Base-by-base conservation (phyloP, 2,797 vertebrate genomes). In the Catostomus latipinnis region DNA sequence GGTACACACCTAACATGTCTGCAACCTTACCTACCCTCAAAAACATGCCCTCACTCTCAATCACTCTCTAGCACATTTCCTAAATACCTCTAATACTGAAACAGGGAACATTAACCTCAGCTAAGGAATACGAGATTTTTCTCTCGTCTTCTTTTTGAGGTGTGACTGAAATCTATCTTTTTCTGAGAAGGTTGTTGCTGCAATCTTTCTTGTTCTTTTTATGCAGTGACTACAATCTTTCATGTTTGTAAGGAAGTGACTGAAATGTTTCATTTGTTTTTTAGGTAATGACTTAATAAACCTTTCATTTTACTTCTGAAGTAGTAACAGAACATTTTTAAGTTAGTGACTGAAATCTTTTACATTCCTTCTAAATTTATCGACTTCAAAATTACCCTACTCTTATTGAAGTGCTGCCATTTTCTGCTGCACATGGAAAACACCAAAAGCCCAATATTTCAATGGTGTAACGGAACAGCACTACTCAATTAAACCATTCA, bases 1-100 rank as follows among this genome's bases (percentile, higher is more conserved):
- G 72, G 22, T 14, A 74, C 72, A 53, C 13, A 53, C 18, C 8
- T 11, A 11, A 22, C 71, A 22, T 53, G 18, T 43, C 60, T 74
- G 22, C 50, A 50, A 34, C 22, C 52, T 45, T 66, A 11, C 22
- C 61, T 34, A 34, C 13, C 10, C 54, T 58, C 34, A 58, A 72
- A 22, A 22, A 48, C 53, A 46, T 72, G 54, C n/a, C 53, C 43
- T 48, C 53, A 1, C 54, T 14, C 71, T 71, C 54, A 45, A 16
- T 45, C 18, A 34, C 18, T 65, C 62, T 14, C 43, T 1, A 22
- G 70, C 13, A 52, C 50, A 5, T 57, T 68, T 68, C 7, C 66
- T 52, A 22, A 68, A 22, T 50, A 68, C 66, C 46, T 18, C 34
- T 34, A 34, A 34, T 3, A 34, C 34, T 34, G 34, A 34, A 34